These are phyloP conservation scores for Acipenser transmontanus DNA, from an alignment of 2,797 vertebrate species.

Conservation along the genomic window DNA sequence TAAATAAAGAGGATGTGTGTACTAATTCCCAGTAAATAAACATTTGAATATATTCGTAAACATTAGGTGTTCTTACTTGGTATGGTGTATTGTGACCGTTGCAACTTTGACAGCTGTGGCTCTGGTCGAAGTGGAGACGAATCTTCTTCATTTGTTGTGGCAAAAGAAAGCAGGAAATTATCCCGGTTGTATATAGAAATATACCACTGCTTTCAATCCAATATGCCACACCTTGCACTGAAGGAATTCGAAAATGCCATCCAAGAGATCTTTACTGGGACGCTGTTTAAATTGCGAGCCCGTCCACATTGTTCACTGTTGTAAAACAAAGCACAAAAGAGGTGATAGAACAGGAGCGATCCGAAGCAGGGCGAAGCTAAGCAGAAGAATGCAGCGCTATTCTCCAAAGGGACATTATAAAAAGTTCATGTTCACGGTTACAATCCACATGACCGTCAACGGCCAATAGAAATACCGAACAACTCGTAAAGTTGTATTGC, in stretches of 20 bases:
- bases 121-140: conserved; percentile 52
- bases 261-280: conserved; percentile 39
- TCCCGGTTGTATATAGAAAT: conserved; percentile 65
- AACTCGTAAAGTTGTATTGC: conserved; percentile 97
- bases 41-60: too few species aligned
- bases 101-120: conserved; percentile 74
- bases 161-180: conserved; percentile 67
- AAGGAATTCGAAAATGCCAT: conserved; percentile 45
- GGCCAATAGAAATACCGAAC: conserved; percentile 80
- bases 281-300: conserved; percentile 39
- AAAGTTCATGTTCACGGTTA: conserved; percentile 97
- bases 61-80: conserved; percentile 11
- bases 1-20: too few species aligned
- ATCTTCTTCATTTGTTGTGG: conserved; percentile 60
- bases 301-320: conserved; percentile 52
- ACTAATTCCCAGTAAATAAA: too few species aligned
- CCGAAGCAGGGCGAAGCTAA: conserved; percentile 68
- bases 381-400: conserved; percentile 89
- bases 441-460: conserved; percentile 78
- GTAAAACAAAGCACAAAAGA: conserved; percentile 60
- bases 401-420: conserved; percentile 94
- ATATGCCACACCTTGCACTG: conserved; percentile 51
- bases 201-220: conserved; percentile 56
- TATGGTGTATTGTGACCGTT: conserved; percentile 20
- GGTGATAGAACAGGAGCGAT: conserved; percentile 56